Percentiles rank a stretch among this genome's conserved stretches.
phyloP scores from a whole-genome alignment of 2,888 invertebrate species.

The Eurytoma adleriae region DNA sequence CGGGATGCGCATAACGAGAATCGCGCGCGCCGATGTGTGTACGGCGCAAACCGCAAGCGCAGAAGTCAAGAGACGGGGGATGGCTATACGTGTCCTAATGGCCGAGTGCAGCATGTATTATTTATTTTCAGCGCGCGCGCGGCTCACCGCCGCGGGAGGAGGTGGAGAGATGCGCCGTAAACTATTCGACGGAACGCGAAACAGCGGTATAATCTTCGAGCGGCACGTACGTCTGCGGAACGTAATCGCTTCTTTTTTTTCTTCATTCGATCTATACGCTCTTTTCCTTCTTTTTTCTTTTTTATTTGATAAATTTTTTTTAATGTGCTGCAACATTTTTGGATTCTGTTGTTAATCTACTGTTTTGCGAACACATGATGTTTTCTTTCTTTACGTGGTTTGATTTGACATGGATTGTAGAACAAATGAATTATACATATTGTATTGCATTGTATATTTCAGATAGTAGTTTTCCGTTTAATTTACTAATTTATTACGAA shows the following conservation, averaged over 20 bases:
- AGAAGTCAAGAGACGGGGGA: slow-evolving; percentile 16
- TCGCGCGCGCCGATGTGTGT: neutral
- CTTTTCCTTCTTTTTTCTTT: neutral
- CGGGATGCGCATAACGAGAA: neutral
- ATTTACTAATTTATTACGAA: no score
- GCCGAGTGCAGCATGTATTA: slow-evolving; percentile 49
- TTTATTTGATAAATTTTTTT: neutral
- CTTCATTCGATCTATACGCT: slow-evolving; percentile 1
- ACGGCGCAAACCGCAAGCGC: slow-evolving; percentile 30
- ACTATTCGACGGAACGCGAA: slow-evolving; percentile 35
- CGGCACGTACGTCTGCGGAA: slow-evolving; percentile 46
- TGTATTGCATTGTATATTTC: no score
- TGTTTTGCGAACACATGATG: no score
- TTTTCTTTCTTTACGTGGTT: no score
- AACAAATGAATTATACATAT: no score
- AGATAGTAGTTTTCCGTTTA: no score
- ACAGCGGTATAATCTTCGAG: slow-evolving; percentile 44
- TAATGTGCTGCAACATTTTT: no score
- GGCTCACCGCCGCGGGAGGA: neutral
- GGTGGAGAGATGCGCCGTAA: slow-evolving; percentile 24
- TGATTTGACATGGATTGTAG: no score
- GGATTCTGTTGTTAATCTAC: no score
- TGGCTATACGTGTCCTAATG: slow-evolving; percentile 48
- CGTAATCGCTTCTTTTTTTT: slow-evolving; percentile 13
- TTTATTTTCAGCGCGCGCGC: slow-evolving; percentile 32